Conservation (phyloP, 1,140 invertebrate genomes). For the Drosophila neocordata region DNA sequence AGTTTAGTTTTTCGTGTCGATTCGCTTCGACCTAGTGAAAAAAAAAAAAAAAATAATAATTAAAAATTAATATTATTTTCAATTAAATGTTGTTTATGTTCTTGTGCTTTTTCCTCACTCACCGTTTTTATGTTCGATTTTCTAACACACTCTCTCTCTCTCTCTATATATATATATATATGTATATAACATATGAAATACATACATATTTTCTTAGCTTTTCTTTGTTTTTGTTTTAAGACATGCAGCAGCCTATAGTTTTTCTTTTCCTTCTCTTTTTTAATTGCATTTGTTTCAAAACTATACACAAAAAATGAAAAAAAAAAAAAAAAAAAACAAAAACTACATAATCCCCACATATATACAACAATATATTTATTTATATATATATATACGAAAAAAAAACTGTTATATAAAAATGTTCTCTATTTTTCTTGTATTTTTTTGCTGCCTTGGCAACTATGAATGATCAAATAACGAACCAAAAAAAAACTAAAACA, state of each 20-base stretch:
- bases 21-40: neutral
- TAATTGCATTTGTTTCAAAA: conserved; percentile 7
- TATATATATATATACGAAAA: conserved; percentile 43
- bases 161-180: conserved; percentile 2
- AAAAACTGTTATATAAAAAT: conserved; percentile 58
- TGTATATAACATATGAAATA: neutral
- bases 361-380: conserved; percentile 38
- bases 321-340: conserved; percentile 40
- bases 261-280: neutral
- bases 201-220: neutral
- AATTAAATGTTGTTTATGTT: neutral
- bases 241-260: neutral
- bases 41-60: neutral
- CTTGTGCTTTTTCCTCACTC: neutral
- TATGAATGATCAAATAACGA: conserved; percentile 65
- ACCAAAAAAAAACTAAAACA: conserved; percentile 32
- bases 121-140: neutral
- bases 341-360: conserved; percentile 42
- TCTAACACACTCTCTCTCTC: neutral
- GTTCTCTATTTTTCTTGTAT: conserved; percentile 79
- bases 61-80: neutral
- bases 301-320: conserved; percentile 16
- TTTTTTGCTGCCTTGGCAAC: conserved; percentile 81
- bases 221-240: neutral
- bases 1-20: conserved; percentile 34